Conservation (phyloP, 1,140 invertebrate species). For the Drosophila watanabei region DNA sequence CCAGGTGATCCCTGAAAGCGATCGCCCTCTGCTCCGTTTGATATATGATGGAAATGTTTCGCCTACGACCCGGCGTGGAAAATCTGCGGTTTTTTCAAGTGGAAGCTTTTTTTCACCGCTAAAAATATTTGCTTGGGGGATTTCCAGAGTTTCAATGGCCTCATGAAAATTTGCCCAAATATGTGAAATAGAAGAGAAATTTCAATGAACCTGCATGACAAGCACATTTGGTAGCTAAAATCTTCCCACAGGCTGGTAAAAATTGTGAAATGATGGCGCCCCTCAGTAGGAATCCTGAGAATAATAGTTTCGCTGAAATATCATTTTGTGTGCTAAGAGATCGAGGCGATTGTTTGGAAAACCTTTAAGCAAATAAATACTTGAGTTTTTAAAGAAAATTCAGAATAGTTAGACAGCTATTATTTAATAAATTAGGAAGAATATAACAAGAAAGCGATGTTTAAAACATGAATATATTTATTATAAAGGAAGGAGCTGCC, state of each 20-base stretch:
- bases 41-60: slow-evolving; percentile 72
- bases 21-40: slow-evolving; percentile 27
- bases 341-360: slow-evolving; percentile 25
- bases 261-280: slow-evolving; percentile 50
- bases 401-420: not conserved
- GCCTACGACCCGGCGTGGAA: slow-evolving; percentile 45
- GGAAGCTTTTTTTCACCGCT: slow-evolving; percentile 28
- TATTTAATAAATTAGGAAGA: not conserved
- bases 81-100: slow-evolving; percentile 30
- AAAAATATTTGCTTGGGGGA: slow-evolving; percentile 49
- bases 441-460: not conserved
- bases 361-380: slow-evolving; percentile 7
- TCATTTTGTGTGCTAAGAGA: slow-evolving; percentile 10
- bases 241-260: slow-evolving; percentile 7
- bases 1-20: slow-evolving; percentile 14
- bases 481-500: not conserved
- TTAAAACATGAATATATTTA: not conserved
- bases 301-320: slow-evolving; percentile 40
- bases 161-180: slow-evolving; percentile 53
- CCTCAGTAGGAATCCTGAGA: slow-evolving; percentile 17
- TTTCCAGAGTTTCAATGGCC: slow-evolving; percentile 37
- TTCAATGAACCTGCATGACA: slow-evolving; percentile 65
- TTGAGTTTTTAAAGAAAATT: not conserved
- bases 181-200: slow-evolving; percentile 45
- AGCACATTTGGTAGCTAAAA: slow-evolving; percentile 23